phyloP scores from a whole-genome alignment of 2,797 vertebrate species.

The Hippopotamyrus pictus region DNA sequence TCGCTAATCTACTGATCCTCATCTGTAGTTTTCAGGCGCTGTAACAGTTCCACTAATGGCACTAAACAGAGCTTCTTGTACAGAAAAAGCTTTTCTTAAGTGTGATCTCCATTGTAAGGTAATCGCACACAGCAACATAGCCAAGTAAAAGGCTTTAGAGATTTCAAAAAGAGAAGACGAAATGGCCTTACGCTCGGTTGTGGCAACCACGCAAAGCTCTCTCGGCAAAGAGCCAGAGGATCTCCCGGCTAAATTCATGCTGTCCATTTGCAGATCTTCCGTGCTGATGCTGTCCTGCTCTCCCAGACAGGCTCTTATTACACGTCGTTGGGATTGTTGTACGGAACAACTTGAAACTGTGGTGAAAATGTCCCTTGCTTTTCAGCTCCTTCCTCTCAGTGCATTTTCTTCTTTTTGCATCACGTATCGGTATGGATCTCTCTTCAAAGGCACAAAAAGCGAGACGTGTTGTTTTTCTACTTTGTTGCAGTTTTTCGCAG shows the following conservation, averaged over 20 bases:
- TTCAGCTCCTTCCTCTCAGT: not conserved
- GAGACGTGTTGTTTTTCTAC: not conserved
- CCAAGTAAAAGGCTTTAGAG: not conserved
- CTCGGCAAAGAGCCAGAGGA: not conserved
- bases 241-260: not conserved
- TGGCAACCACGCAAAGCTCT: not conserved
- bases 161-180: not conserved
- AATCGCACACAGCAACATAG: not conserved
- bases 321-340: not conserved
- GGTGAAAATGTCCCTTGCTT: not conserved
- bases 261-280: not conserved
- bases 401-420: not conserved
- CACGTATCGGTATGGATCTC: not conserved
- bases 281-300: not conserved
- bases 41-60: not conserved
- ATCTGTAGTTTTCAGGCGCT: not conserved
- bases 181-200: not conserved
- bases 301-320: constrained; percentile 3
- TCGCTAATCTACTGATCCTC: not conserved
- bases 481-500: not conserved
- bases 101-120: not conserved
- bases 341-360: not conserved
- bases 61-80: not conserved
- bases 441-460: not conserved
- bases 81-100: not conserved